These are phyloP conservation scores for Girardinus metallicus DNA, from an alignment of 2,797 vertebrate genomes.

Conservation along the genomic window DNA sequence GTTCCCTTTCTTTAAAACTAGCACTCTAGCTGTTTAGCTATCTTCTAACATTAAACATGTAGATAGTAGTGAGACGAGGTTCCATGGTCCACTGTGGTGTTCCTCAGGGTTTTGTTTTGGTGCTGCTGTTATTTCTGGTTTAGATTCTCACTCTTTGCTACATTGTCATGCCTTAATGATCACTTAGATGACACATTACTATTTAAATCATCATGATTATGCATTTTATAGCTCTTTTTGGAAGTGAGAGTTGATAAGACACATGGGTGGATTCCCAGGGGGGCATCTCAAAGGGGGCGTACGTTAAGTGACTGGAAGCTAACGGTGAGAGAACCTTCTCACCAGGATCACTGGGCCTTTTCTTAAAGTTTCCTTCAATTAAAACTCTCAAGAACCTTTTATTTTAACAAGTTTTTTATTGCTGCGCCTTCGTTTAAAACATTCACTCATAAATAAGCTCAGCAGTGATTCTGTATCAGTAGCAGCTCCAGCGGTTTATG, in stretches of 20 bases:
- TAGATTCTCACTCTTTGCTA: not conserved
- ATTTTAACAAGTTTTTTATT: no score
- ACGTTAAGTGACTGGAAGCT: not conserved
- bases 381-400: no score
- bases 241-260: no score
- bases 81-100: not conserved
- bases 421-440: no score
- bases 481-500: no score
- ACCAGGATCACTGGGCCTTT: not conserved
- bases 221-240: not conserved
- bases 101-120: not conserved
- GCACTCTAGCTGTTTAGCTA: not conserved
- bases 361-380: no score
- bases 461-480: no score
- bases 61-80: not conserved
- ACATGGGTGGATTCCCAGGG: no score
- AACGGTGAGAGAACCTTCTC: not conserved
- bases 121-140: not conserved
- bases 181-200: not conserved
- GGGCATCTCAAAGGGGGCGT: not conserved
- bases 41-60: not conserved
- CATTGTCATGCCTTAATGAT: not conserved
- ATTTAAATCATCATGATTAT: not conserved
- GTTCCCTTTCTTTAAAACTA: not conserved
- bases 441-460: no score